phyloP scores from a whole-genome alignment of 2,888 invertebrate genomes.

The Tanypteryx hageni region DNA sequence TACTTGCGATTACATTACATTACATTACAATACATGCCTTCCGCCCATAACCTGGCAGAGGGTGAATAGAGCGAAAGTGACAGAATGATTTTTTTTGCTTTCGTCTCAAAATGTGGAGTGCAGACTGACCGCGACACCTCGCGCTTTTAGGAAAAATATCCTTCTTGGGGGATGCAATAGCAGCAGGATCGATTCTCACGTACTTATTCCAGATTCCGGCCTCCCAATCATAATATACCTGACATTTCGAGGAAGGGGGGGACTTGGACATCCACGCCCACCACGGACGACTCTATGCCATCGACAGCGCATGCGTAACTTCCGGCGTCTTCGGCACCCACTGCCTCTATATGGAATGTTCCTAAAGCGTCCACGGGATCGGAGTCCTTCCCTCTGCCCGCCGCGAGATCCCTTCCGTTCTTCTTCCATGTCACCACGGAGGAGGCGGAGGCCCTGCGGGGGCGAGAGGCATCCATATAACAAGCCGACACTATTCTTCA shows the following conservation, averaged over 20 bases:
- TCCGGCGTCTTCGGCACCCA: slow-evolving; percentile 81
- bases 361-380: slow-evolving; percentile 77
- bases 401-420: slow-evolving; percentile 76
- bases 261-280: slow-evolving; percentile 76
- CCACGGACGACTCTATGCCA: slow-evolving; percentile 78
- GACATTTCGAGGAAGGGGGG: slow-evolving; percentile 77
- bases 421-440: slow-evolving; percentile 79
- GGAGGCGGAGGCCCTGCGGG: slow-evolving; percentile 40
- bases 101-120: too few relatives aligned
- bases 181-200: too few relatives aligned
- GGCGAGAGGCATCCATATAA: background rate
- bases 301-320: slow-evolving; percentile 83
- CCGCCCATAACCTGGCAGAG: too few relatives aligned
- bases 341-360: slow-evolving; percentile 77
- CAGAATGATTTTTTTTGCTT: too few relatives aligned
- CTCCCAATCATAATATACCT: slow-evolving; percentile 72
- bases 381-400: slow-evolving; percentile 73
- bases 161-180: too few relatives aligned
- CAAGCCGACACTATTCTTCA: too few relatives aligned
- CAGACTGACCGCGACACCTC: too few relatives aligned
- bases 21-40: too few relatives aligned
- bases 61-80: too few relatives aligned
- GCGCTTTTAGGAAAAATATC: too few relatives aligned
- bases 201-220: too few relatives aligned
- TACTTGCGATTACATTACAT: too few relatives aligned